Percentiles rank a stretch among this genome's conserved stretches.
Evolutionary conservation across 2,113 vertebrate genomes (phyloP).

Genomic region (Pseudorasbora parva): DNA sequence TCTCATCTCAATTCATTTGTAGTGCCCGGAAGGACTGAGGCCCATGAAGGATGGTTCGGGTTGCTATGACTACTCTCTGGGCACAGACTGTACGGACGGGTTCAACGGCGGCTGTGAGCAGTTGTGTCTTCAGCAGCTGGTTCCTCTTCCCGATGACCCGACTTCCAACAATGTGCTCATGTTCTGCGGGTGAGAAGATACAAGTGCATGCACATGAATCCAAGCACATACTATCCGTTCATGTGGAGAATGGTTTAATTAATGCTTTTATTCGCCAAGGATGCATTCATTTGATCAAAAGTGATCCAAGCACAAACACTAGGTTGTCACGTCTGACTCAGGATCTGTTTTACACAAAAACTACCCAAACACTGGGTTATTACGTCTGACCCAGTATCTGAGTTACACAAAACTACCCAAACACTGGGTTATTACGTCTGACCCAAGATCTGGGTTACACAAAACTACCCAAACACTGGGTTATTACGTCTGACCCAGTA

Average conservation of each 20-base stretch:
- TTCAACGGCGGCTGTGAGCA: slow-evolving; percentile 98
- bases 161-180: slow-evolving; percentile 94
- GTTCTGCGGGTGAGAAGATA: slow-evolving; percentile 93
- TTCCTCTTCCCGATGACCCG: slow-evolving; percentile 87
- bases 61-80: slow-evolving; percentile 95
- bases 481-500: too few relatives aligned
- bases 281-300: not conserved
- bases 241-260: not conserved
- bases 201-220: not conserved
- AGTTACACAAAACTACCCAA: too few relatives aligned
- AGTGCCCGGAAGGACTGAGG: slow-evolving; percentile 93
- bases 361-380: too few relatives aligned
- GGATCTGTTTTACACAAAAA: too few relatives aligned
- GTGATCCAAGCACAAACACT: too few relatives aligned
- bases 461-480: too few relatives aligned
- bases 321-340: too few relatives aligned
- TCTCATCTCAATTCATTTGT: slow-evolving; percentile 25
- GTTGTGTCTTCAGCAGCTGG: slow-evolving; percentile 94
- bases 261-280: not conserved
- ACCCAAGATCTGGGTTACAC: too few relatives aligned
- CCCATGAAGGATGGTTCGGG: slow-evolving; percentile 98
- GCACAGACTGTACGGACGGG: slow-evolving; percentile 96
- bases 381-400: too few relatives aligned
- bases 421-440: too few relatives aligned
- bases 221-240: not conserved